A percentile compares a stretch with the other conserved stretches of the same genome.
phyloP scores from a whole-genome alignment of 2,797 vertebrate species.

The Cyprinella venusta region DNA sequence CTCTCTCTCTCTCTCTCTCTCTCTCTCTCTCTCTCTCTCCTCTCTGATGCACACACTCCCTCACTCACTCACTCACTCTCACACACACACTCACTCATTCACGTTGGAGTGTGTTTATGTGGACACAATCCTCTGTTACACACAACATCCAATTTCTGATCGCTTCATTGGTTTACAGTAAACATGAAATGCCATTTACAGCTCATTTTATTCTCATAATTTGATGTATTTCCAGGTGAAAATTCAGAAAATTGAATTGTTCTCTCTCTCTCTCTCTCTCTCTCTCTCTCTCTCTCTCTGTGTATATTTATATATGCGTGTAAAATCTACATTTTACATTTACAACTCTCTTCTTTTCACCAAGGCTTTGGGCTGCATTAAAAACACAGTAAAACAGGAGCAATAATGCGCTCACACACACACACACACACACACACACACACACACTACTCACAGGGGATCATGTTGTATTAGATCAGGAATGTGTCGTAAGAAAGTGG shows the following conservation, averaged over 20 bases:
- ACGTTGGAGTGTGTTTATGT: neutral
- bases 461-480: no score
- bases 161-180: neutral
- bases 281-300: no score
- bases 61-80: neutral
- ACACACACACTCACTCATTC: no score
- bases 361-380: no score
- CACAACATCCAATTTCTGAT: neutral
- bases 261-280: no score
- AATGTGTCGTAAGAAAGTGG: neutral
- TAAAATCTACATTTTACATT: neutral
- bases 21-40: accelerated
- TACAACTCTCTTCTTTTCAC: no score
- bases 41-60: no score
- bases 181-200: neutral
- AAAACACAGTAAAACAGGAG: neutral
- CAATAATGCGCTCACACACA: neutral
- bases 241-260: neutral
- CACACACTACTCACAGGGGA: neutral
- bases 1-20: neutral
- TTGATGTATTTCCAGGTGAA: neutral
- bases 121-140: neutral
- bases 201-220: neutral
- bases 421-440: neutral
- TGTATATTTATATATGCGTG: no score